phyloP scores from a whole-genome alignment of 2,113 vertebrate species.

The Pangasianodon gigas region DNA sequence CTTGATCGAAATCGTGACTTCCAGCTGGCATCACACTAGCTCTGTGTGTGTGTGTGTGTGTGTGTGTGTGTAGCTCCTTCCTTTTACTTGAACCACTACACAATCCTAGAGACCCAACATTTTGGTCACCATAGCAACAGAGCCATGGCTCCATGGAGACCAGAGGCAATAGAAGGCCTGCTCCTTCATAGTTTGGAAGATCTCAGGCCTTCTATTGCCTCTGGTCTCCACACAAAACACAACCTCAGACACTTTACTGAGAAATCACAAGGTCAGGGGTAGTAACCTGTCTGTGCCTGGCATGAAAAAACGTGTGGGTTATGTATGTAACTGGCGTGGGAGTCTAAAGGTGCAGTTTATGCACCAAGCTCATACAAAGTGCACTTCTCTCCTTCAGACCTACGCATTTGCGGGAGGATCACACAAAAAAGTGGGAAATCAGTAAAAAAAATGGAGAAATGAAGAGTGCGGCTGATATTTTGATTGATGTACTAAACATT shows the following conservation, averaged over 20 bases:
- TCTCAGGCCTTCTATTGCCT: not conserved
- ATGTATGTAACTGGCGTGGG: not conserved
- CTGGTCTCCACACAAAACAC: not conserved
- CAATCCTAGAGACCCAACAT: constrained; percentile 44
- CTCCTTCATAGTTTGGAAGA: constrained; percentile 6
- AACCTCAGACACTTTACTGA: not conserved
- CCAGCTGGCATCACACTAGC: not conserved
- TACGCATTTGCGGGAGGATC: not conserved
- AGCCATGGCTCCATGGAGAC: constrained; percentile 53
- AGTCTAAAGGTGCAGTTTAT: not conserved
- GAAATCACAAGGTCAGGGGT: not conserved
- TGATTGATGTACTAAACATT: not conserved
- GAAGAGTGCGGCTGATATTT: not conserved
- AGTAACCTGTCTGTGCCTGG: not conserved
- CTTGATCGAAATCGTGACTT: constrained; percentile 21
- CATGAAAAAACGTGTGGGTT: not conserved
- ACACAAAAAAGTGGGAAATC: not conserved
- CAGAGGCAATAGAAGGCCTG: constrained; percentile 40
- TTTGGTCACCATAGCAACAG: constrained; percentile 66
- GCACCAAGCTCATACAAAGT: not conserved
- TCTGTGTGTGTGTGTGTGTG: constrained; percentile 20
- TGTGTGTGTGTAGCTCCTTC: constrained; percentile 27
- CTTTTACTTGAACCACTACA: constrained; percentile 37
- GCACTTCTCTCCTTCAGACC: not conserved
- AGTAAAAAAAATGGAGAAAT: too few species aligned